phyloP scores from a whole-genome alignment of 2,797 vertebrate species.

The Austrolebias charrua region DNA sequence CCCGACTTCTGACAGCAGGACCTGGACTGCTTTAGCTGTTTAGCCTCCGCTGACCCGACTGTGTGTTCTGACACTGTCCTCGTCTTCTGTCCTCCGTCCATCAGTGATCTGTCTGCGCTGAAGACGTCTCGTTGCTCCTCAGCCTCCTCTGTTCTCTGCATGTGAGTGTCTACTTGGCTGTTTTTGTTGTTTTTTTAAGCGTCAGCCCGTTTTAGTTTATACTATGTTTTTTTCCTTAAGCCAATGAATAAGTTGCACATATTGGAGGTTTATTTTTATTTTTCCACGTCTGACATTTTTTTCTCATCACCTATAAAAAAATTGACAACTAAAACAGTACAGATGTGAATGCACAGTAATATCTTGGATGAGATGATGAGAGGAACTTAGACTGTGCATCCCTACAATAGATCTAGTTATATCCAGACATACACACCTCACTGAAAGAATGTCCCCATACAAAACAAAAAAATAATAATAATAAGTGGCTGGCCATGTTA shows the following conservation, averaged over 20 bases:
- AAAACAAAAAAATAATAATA: neutral
- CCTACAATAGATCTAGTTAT: conserved; percentile 11
- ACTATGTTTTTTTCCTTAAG: conserved; percentile 1
- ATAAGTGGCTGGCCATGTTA: neutral
- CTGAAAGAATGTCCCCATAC: conserved; percentile 17
- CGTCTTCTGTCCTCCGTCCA: conserved; percentile 19
- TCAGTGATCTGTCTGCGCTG: conserved; percentile 27
- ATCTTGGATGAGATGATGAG: neutral
- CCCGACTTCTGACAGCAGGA: conserved; percentile 56
- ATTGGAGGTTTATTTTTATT: conserved; percentile 10
- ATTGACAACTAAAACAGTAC: conserved; percentile 5
- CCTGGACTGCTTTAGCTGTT: conserved; percentile 33
- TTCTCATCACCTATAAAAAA: conserved; percentile 11
- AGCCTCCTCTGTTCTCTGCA: conserved; percentile 34
- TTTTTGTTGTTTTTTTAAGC: neutral
- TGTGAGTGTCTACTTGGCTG: conserved; percentile 57
- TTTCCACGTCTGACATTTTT: conserved; percentile 9
- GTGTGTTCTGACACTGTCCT: conserved; percentile 18
- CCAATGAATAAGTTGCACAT: conserved; percentile 20
- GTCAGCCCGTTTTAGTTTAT: neutral
- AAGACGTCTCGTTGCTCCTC: conserved; percentile 32
- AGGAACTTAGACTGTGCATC: conserved; percentile 2
- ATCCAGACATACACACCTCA: conserved; percentile 12
- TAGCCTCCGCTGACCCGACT: conserved; percentile 38
- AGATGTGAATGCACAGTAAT: neutral